Conservation (phyloP, 1,140 invertebrate species). For the Trachymyrmex cornetzi region DNA sequence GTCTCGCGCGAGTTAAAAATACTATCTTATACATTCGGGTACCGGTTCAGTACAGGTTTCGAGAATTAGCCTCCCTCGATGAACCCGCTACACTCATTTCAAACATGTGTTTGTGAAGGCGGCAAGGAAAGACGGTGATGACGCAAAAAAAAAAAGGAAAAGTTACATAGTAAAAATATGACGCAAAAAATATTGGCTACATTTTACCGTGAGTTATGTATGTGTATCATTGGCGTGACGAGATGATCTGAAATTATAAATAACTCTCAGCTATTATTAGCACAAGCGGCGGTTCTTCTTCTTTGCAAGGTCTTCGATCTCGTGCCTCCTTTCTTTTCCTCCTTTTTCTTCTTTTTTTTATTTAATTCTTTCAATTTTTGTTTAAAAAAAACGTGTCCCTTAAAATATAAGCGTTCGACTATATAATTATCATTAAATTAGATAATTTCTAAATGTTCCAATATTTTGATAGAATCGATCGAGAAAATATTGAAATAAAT, state of each 20-base stretch:
- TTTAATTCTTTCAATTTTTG: constrained; percentile 7
- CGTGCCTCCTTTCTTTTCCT: constrained; percentile 54
- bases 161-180: constrained; percentile 37
- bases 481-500: not conserved
- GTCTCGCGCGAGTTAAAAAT: constrained; percentile 71
- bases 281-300: constrained; percentile 28
- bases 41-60: constrained; percentile 61
- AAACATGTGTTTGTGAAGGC: constrained; percentile 27
- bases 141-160: not conserved
- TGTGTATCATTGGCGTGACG: not conserved
- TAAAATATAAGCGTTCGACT: too few relatives aligned
- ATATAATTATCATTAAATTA: too few relatives aligned
- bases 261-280: constrained; percentile 60
- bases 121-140: not conserved
- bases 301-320: constrained; percentile 54
- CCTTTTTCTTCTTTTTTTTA: constrained; percentile 21
- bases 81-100: constrained; percentile 19
- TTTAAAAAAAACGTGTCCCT: too few relatives aligned
- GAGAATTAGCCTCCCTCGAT: constrained; percentile 58
- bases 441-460: too few relatives aligned
- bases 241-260: constrained; percentile 58
- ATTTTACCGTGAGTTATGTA: constrained; percentile 46
- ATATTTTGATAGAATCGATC: too few relatives aligned
- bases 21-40: constrained; percentile 56
- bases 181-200: not conserved